Evolutionary conservation across 2,113 vertebrate genomes (phyloP), one percentile per base, ranked within the genome.

Genomic region (Actenoides lindsayi): DNA sequence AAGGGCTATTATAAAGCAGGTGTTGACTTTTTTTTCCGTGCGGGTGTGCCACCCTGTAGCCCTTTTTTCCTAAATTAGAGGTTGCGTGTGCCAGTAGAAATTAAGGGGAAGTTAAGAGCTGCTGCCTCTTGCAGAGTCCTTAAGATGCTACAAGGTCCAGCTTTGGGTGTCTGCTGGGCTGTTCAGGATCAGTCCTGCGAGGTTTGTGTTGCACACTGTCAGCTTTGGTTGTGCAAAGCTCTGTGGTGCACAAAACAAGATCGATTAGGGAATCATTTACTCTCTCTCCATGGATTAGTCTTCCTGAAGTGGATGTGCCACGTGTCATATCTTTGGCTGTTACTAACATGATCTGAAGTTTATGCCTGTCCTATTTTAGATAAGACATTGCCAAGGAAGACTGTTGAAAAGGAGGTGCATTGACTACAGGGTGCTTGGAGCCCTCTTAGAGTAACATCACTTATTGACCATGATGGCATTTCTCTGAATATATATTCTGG

Each of bases 401-500:
- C 13, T 30, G 23, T 89, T 89, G 81, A 75, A 57, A 79, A 80
- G 21, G 25, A 83, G 57, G 41, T 85, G 15, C 13, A 6, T 70
- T 77, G 50, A 74, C 82, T 91, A 13, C 25, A 5, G 50, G 19
- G 65, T 57, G 4, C 53, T 88, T 67, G 10, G 54, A 54, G 59
- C 11, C 35, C 31, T 71, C 62, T 68, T 76, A 71, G 54, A 79
- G 59, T 60, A 86, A 27, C 39, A 68, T 95, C 75, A 70, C 50
- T 93, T 73, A 51, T 89, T 31, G 74, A 69, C 51, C 46, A 37
- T 53, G 82, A 84, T 75, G 95, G 57, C 65, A 46, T 97, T 97
- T 96, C 75, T 96, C 91, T 75, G 71, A 92, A 91, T 70, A 41
- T 69, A 67, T 90, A 93, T 93, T 68, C 89, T 94, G 50, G 16